These are phyloP conservation scores for Plectropomus leopardus DNA, from an alignment of 2,113 vertebrate species.

Conservation along the genomic window DNA sequence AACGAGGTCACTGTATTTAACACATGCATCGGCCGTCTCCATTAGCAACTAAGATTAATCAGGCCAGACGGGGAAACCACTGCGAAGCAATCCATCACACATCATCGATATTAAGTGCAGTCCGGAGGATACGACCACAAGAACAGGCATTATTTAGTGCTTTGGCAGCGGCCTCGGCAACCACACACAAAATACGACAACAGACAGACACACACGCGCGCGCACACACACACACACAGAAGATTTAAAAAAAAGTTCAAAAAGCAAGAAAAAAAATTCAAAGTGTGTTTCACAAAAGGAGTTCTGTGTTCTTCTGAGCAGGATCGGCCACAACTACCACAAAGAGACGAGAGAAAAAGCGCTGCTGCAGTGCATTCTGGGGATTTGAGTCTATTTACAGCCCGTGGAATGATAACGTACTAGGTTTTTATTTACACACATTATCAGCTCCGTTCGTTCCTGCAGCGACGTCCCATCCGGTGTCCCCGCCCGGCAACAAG, in stretches of 20 bases:
- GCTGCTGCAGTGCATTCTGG: slow-evolving; percentile 80
- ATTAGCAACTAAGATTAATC: slow-evolving; percentile 16
- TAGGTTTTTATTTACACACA: slow-evolving; percentile 57
- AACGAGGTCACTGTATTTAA: slow-evolving; percentile 33
- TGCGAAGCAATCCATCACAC: slow-evolving; percentile 7
- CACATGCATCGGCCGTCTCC: slow-evolving; percentile 2
- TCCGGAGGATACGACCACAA: slow-evolving; percentile 30
- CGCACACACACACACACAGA: background rate
- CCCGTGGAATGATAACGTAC: slow-evolving; percentile 53
- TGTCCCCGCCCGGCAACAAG: background rate
- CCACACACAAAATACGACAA: slow-evolving; percentile 28
- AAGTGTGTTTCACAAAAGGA: slow-evolving; percentile 64
- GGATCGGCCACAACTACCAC: slow-evolving; percentile 58
- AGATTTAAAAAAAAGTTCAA: slow-evolving; percentile 49
- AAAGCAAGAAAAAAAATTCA: slow-evolving; percentile 40
- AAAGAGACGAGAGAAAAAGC: slow-evolving; percentile 58
- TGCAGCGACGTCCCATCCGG: slow-evolving; percentile 8
- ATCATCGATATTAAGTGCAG: slow-evolving; percentile 27
- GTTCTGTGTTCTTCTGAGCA: slow-evolving; percentile 60
- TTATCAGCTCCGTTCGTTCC: slow-evolving; percentile 48
- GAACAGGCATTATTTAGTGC: slow-evolving; percentile 43
- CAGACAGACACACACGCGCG: background rate
- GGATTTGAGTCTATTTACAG: slow-evolving; percentile 71
- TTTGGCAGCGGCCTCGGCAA: slow-evolving; percentile 65
- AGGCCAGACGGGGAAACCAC: slow-evolving; percentile 13